Evolutionary conservation across 2,113 vertebrate genomes (phyloP).

Genomic region (Mustela nigripes): DNA sequence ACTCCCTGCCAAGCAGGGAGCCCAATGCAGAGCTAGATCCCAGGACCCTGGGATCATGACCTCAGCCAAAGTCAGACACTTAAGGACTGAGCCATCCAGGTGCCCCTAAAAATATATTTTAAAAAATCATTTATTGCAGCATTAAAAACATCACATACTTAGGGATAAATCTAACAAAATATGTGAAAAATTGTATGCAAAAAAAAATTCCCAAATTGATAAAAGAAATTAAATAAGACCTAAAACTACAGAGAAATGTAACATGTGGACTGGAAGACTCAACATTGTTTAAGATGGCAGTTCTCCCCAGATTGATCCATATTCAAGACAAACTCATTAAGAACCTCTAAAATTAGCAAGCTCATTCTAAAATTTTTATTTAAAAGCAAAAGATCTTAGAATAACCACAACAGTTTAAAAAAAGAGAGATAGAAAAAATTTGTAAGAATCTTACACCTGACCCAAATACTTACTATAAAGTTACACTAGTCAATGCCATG

Average conservation of each 20-base stretch:
- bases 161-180: background rate
- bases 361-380: background rate
- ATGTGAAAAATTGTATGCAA: background rate
- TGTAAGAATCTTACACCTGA: background rate
- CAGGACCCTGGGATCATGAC: too few species aligned
- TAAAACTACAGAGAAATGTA: background rate
- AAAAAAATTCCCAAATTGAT: background rate
- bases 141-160: background rate
- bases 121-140: background rate
- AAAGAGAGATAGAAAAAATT: background rate
- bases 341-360: background rate
- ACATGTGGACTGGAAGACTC: background rate
- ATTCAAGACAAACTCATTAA: background rate
- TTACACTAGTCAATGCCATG: too few species aligned
- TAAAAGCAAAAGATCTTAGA: background rate
- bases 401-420: background rate
- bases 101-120: too few species aligned
- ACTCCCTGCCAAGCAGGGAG: too few species aligned
- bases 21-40: too few species aligned
- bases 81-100: too few species aligned
- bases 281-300: background rate
- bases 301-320: background rate
- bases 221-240: background rate
- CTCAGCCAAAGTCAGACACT: too few species aligned
- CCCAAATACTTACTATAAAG: background rate